Evolutionary conservation across 2,113 vertebrate genomes (phyloP).

Genomic region (Tautogolabrus adspersus): DNA sequence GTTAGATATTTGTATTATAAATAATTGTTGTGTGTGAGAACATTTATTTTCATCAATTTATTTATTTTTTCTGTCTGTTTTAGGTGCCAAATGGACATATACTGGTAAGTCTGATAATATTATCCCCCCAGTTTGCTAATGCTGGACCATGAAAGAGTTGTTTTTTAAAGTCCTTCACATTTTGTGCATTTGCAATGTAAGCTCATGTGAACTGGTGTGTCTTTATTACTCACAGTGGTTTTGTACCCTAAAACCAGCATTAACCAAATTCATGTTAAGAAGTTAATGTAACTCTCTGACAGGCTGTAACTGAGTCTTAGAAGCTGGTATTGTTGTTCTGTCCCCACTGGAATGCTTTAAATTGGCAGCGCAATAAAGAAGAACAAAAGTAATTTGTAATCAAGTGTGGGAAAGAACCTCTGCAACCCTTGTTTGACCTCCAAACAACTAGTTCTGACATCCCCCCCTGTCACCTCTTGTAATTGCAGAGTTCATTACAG

Average conservation of each 20-base stretch:
- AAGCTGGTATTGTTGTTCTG: neutral
- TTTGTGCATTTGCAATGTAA: neutral
- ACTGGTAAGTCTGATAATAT: slow-evolving; percentile 85
- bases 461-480: slow-evolving; percentile 16
- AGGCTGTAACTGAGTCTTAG: neutral
- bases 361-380: neutral
- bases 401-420: neutral
- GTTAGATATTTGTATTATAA: no score
- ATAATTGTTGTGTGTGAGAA: neutral
- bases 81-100: slow-evolving; percentile 91
- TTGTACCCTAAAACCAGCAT: neutral
- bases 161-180: neutral
- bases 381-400: neutral
- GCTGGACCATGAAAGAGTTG: neutral
- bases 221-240: neutral
- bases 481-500: slow-evolving; percentile 12
- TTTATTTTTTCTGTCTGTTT: slow-evolving; percentile 66
- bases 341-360: neutral
- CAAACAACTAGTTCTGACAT: slow-evolving; percentile 10
- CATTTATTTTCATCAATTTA: neutral
- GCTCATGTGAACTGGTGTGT: neutral
- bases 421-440: slow-evolving; percentile 8
- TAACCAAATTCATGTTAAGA: neutral
- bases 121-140: slow-evolving; percentile 9
- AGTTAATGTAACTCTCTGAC: slow-evolving; percentile 4